These are phyloP conservation scores for Drosophila kanapiae DNA, from an alignment of 1,140 invertebrate species.

Conservation along the genomic window DNA sequence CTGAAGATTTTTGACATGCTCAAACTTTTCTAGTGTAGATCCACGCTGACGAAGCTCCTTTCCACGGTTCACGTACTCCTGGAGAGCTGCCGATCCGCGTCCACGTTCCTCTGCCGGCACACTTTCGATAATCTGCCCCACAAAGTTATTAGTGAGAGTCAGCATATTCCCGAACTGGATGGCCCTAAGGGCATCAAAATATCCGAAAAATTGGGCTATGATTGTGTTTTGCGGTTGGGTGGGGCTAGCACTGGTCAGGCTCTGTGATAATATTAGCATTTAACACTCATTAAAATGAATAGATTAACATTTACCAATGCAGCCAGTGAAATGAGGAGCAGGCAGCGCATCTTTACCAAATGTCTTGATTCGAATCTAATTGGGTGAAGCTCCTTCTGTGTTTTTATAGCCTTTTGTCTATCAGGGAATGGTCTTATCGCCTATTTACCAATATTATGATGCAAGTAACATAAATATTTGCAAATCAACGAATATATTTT, in stretches of 20 bases:
- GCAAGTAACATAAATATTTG: not conserved
- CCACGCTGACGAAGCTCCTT: not conserved
- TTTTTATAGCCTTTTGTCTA: conserved; percentile 17
- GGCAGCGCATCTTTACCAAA: conserved; percentile 16
- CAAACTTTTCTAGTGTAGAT: conserved; percentile 9
- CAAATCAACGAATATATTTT: too few species aligned
- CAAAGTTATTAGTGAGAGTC: not conserved
- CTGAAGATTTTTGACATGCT: not conserved
- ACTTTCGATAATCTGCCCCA: not conserved
- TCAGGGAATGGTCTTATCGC: conserved; percentile 5
- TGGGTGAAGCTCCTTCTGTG: not conserved
- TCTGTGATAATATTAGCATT: not conserved
- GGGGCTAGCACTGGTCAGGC: conserved; percentile 3
- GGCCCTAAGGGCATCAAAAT: conserved; percentile 7
- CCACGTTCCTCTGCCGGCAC: conserved; percentile 21
- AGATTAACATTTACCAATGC: conserved; percentile 9
- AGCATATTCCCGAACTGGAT: conserved; percentile 11
- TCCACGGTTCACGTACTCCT: conserved; percentile 2
- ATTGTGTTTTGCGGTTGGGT: conserved; percentile 5
- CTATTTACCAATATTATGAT: conserved; percentile 4
- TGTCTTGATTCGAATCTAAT: not conserved
- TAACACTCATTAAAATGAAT: not conserved
- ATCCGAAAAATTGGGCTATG: conserved; percentile 20
- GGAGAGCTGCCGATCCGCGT: not conserved
- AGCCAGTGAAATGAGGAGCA: conserved; percentile 3